phyloP scores from a whole-genome alignment of 1,140 invertebrate genomes.

The Drosophila leontia region DNA sequence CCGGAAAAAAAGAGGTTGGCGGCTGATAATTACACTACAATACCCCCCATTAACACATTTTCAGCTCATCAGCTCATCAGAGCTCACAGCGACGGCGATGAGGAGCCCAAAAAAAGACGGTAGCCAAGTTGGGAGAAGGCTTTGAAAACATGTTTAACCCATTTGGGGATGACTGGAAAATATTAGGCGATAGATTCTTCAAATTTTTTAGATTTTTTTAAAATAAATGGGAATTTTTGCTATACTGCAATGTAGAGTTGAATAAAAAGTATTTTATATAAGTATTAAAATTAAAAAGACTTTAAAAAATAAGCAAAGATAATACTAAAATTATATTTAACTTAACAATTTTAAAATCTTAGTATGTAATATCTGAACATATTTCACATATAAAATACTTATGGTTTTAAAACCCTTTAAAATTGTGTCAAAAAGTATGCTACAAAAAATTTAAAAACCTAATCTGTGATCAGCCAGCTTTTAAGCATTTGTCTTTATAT shows the following conservation, averaged over 20 bases:
- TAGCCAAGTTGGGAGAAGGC: conserved; percentile 30
- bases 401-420: neutral
- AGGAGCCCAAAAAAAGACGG: conserved; percentile 32
- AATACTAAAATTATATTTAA: neutral
- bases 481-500: too few relatives aligned
- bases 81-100: conserved; percentile 54
- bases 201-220: neutral
- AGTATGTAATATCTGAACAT: too few relatives aligned
- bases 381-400: neutral
- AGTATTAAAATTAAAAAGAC: neutral
- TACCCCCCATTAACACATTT: conserved; percentile 83
- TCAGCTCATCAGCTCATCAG: conserved; percentile 69
- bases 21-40: conserved; percentile 81
- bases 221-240: neutral
- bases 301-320: too few relatives aligned
- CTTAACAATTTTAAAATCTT: too few relatives aligned
- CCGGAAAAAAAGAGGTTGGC: conserved; percentile 46
- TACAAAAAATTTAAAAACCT: too few relatives aligned
- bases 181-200: neutral
- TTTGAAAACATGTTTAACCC: conserved; percentile 29
- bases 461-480: too few relatives aligned
- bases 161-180: neutral
- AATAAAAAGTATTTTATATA: neutral
- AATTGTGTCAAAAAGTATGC: neutral
- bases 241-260: neutral